Evolutionary conservation across 2,888 invertebrate genomes (phyloP), one percentile per base, ranked within the genome.

Genomic region (Ecdyonurus torrentis): DNA sequence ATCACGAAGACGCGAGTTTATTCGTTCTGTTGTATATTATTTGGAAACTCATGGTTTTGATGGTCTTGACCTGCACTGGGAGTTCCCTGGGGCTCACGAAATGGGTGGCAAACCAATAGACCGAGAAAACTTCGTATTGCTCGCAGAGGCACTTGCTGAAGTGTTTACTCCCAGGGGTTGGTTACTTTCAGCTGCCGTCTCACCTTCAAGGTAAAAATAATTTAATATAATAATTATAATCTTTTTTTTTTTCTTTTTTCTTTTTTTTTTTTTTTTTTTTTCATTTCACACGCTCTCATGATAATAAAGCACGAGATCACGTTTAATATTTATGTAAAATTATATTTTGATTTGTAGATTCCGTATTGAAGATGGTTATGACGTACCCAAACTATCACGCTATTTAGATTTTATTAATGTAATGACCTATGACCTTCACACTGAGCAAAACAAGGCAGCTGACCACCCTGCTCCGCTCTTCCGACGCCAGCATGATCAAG

Each of bases 381-480:
- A 84, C 64, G 79, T 86, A 1, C 74, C 77, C 15, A 80, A 81
- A 60, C 75, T 88, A 0, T 78, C 80, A 58, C 77, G 79, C 2
- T 76, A 80, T 18, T 80, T 83, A 1, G 87, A 89, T 72, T 82
- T 86, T 69, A 77, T 87, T 1, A 81, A 85, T 52, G 72, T 89
- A 2, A 83, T 85, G 74, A 82, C 86, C 0, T 89, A 84, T 76
- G 81, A 82, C 69, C 75, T 80, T 66, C 77, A 80, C 65, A 77
- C 78, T 60, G 78, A 77, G 18, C 70, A 72, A 66, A 74, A 73
- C 24, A 66, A 66, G 20, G 66, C 64, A 69, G 72, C 70, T 2
- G 78, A 78, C 66, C 81, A 81, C 69, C 80, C 78, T 66, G 71
- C 80, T 1, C 80, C 73, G 70, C 76, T 78, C 69, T 76, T 66